A percentile compares a stretch with the other conserved stretches of the same genome.
Evolutionary conservation across 2,797 vertebrate species (phyloP).

Genomic region (Neostethus bicornis): DNA sequence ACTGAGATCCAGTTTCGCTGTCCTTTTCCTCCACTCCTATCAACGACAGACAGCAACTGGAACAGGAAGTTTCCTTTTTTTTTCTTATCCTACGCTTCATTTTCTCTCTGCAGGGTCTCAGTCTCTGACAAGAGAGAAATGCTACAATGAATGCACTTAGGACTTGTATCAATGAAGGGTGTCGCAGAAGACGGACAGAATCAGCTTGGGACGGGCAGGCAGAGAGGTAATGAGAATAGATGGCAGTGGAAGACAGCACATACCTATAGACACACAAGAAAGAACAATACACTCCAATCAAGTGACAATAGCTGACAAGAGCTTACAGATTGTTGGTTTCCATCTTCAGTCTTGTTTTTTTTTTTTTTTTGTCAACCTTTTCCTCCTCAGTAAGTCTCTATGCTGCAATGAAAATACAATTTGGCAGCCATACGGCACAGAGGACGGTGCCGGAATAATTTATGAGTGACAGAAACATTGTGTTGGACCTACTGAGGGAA

Average conservation of each 20-base stretch:
- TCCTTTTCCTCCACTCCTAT: conserved; percentile 18
- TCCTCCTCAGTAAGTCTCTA: conserved; percentile 2
- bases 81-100: conserved; percentile 7
- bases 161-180: conserved; percentile 46
- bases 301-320: conserved; percentile 36
- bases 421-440: conserved; percentile 15
- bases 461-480: conserved; percentile 36
- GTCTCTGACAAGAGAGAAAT: conserved; percentile 56
- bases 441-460: conserved; percentile 39
- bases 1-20: conserved; percentile 14
- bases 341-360: conserved; percentile 19
- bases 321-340: conserved; percentile 24
- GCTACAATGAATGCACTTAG: conserved; percentile 57
- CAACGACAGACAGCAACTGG: conserved; percentile 26
- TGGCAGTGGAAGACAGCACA: conserved; percentile 48
- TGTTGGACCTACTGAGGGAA: conserved; percentile 29
- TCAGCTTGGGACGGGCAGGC: conserved; percentile 43
- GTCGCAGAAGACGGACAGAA: conserved; percentile 49
- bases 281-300: conserved; percentile 40
- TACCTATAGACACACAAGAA: conserved; percentile 30
- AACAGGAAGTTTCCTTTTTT: conserved; percentile 32
- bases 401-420: conserved; percentile 32
- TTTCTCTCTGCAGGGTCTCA: conserved; percentile 39
- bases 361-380: conserved; percentile 19
- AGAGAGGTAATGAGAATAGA: conserved; percentile 70